These are phyloP conservation scores for Sciaenops ocellatus DNA, from an alignment of 2,797 vertebrate species.

Conservation along the genomic window DNA sequence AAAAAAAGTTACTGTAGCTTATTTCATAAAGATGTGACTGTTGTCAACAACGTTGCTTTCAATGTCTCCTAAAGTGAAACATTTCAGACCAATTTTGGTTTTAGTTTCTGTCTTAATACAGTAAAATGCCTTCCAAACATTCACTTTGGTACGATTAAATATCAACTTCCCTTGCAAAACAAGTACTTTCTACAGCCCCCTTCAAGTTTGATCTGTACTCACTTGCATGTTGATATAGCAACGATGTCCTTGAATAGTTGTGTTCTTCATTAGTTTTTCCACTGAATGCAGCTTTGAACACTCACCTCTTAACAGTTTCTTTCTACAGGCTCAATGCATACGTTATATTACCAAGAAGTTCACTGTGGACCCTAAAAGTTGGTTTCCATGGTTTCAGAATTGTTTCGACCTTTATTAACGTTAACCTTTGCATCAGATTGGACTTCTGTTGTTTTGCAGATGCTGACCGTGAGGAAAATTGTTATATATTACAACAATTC, in stretches of 20 bases:
- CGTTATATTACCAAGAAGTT: not conserved
- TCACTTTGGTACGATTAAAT: not conserved
- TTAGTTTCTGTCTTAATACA: not conserved
- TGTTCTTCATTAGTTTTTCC: constrained; percentile 8
- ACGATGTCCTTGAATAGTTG: not conserved
- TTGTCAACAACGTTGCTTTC: too few species aligned
- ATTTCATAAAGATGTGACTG: too few species aligned
- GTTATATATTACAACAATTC: not conserved
- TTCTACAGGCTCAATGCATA: constrained; percentile 37
- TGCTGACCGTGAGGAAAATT: not conserved
- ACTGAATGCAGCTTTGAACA: constrained; percentile 57
- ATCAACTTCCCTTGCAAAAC: not conserved
- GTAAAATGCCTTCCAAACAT: not conserved
- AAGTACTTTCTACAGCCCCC: not conserved
- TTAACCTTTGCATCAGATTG: not conserved
- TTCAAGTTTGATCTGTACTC: constrained; percentile 39
- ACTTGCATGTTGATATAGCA: constrained; percentile 60
- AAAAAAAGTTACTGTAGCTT: not conserved
- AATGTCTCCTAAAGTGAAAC: not conserved
- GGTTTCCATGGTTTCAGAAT: constrained; percentile 48
- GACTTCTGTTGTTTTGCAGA: constrained; percentile 1
- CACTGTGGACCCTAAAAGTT: not conserved
- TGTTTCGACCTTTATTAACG: not conserved
- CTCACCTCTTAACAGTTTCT: constrained; percentile 46
- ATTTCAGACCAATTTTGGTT: not conserved